Evolutionary conservation across 2,888 invertebrate species (phyloP).

Genomic region (Eupeodes latifasciatus): DNA sequence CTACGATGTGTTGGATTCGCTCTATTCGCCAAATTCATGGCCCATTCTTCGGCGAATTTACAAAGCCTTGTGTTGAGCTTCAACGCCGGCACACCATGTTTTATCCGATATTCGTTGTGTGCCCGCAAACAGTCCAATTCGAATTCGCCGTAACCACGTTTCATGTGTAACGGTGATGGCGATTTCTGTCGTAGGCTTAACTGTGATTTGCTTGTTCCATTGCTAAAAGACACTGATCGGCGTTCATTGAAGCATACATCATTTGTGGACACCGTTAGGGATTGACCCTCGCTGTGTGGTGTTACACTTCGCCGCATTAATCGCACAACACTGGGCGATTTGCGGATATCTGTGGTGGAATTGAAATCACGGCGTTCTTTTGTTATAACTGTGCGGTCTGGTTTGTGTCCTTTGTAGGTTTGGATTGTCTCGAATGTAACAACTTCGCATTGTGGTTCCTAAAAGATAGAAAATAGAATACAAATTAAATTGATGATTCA

Average conservation of each 20-base stretch:
- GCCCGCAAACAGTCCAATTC: constrained; percentile 89
- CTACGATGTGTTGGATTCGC: constrained; percentile 90
- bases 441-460: constrained; percentile 87
- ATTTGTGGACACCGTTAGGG: constrained; percentile 77
- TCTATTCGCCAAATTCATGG: constrained; percentile 86
- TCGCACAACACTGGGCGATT: constrained; percentile 78
- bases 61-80: constrained; percentile 88
- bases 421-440: constrained; percentile 88
- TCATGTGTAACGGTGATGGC: constrained; percentile 81
- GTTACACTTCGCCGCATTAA: constrained; percentile 77
- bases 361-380: constrained; percentile 85
- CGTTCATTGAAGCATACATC: constrained; percentile 77
- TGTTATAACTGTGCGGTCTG: constrained; percentile 87
- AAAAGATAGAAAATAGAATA: constrained; percentile 72
- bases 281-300: constrained; percentile 76
- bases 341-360: constrained; percentile 77
- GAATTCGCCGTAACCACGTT: constrained; percentile 84
- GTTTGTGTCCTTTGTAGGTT: constrained; percentile 87
- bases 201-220: constrained; percentile 77
- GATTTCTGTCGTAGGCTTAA: constrained; percentile 78
- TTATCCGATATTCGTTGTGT: constrained; percentile 89
- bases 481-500: not conserved
- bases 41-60: constrained; percentile 90
- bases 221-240: constrained; percentile 77
- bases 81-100: constrained; percentile 88